Evolutionary conservation across 2,113 vertebrate genomes (phyloP).

Genomic region (Sterna hirundo): DNA sequence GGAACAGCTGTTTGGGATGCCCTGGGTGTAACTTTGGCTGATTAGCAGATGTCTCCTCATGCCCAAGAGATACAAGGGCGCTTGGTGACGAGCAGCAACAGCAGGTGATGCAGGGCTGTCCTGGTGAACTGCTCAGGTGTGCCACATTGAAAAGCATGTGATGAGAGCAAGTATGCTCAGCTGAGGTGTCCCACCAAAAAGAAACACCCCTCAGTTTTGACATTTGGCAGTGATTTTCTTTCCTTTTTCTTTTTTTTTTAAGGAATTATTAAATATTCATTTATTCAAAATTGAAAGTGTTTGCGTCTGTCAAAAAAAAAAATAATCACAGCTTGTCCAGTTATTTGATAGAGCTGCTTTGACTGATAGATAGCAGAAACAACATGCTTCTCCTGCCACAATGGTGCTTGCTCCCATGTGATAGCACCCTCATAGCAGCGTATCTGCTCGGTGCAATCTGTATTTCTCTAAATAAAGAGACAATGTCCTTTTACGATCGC

Average conservation of each 20-base stretch:
- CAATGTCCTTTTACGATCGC: not conserved
- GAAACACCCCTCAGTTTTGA: not conserved
- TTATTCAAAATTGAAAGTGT: not conserved
- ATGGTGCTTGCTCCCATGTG: not conserved
- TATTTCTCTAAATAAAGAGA: not conserved
- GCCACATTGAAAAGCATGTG: not conserved
- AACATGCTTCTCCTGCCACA: not conserved
- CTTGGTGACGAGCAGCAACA: not conserved
- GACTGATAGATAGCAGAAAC: not conserved
- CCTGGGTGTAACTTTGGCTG: not conserved
- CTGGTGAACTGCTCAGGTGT: not conserved
- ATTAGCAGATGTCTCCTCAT: not conserved
- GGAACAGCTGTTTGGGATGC: not conserved
- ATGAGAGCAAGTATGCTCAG: not conserved
- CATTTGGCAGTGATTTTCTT: not conserved
- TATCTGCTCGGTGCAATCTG: rapidly evolving
- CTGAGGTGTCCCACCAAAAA: not conserved
- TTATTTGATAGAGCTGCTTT: not conserved
- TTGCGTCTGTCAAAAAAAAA: not conserved
- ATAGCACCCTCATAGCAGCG: not conserved
- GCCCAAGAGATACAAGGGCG: too few species aligned
- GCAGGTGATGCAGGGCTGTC: too few species aligned
- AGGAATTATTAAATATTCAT: not conserved
- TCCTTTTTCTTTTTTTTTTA: not conserved
- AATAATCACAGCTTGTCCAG: not conserved